These are phyloP conservation scores for Machaerirhynchus nigripectus DNA, from an alignment of 2,113 vertebrate genomes.

Conservation along the genomic window DNA sequence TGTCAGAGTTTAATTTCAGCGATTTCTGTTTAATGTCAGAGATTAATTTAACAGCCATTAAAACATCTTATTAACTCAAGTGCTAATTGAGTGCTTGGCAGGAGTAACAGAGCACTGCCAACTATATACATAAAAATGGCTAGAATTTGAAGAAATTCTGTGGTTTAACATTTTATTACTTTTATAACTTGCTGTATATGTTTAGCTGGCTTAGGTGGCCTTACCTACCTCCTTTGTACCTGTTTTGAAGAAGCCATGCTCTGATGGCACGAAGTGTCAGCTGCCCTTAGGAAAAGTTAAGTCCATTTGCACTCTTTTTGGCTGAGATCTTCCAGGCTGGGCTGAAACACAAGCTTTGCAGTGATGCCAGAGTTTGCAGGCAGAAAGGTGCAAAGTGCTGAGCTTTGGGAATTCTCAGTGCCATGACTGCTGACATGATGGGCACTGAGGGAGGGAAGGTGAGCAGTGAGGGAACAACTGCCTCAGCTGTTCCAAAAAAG, in stretches of 20 bases:
- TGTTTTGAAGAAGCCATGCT: not conserved
- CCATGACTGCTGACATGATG: not conserved
- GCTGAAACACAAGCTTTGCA: not conserved
- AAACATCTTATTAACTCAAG: slow-evolving; percentile 62
- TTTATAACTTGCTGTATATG: not conserved
- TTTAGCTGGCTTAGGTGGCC: not conserved
- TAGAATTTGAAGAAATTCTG: not conserved
- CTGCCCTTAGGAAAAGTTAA: not conserved
- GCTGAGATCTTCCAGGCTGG: not conserved
- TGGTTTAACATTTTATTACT: not conserved
- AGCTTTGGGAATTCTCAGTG: not conserved
- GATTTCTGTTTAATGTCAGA: slow-evolving; percentile 1
- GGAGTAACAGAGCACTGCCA: slow-evolving; percentile 19
- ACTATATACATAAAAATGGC: not conserved
- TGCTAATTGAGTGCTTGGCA: slow-evolving; percentile 61
- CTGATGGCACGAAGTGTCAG: not conserved
- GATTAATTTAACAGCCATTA: slow-evolving; percentile 63
- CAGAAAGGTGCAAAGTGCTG: not conserved
- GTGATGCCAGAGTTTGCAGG: not conserved
- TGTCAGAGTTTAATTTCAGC: slow-evolving; percentile 36
- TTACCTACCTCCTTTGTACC: not conserved
- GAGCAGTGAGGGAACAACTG: not conserved
- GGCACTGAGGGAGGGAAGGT: not conserved
- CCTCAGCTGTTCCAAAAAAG: not conserved
- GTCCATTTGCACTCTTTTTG: not conserved